These are phyloP conservation scores for Montifringilla adamsi DNA, from an alignment of 2,113 vertebrate genomes.

Conservation along the genomic window DNA sequence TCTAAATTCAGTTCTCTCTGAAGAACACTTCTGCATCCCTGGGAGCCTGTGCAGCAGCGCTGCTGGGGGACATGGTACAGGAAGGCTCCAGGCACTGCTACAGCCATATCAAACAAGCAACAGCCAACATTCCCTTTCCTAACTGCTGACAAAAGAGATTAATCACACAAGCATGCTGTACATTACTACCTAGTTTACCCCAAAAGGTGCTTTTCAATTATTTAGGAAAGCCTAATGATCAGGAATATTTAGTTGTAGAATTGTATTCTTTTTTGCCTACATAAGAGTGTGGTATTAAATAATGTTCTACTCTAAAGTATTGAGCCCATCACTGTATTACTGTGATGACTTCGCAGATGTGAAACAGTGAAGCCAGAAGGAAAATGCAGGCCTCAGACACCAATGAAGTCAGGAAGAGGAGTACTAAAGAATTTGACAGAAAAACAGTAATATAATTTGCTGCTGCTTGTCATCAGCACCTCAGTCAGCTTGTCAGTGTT, in stretches of 20 bases:
- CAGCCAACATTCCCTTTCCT: background rate
- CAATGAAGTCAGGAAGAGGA: background rate
- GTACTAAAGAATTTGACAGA: background rate
- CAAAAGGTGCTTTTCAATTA: background rate
- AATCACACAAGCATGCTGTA: background rate
- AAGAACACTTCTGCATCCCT: background rate
- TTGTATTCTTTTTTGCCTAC: background rate
- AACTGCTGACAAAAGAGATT: background rate
- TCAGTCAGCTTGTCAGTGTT: background rate
- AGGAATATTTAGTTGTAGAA: background rate
- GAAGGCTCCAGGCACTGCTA: background rate
- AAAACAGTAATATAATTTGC: background rate
- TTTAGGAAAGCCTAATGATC: background rate
- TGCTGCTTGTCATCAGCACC: background rate
- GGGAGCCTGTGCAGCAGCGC: background rate
- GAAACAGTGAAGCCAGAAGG: background rate
- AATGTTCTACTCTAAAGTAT: background rate
- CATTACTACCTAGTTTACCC: background rate
- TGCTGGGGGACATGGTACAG: rapidly evolving
- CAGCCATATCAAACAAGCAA: background rate
- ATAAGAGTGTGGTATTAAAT: background rate
- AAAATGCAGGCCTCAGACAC: background rate
- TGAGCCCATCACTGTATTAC: background rate
- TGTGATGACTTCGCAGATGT: background rate
- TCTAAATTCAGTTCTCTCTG: background rate